Evolutionary conservation across 2,113 vertebrate species (phyloP), one percentile per base, ranked within the genome.

Genomic region (Neotragus moschatus): DNA sequence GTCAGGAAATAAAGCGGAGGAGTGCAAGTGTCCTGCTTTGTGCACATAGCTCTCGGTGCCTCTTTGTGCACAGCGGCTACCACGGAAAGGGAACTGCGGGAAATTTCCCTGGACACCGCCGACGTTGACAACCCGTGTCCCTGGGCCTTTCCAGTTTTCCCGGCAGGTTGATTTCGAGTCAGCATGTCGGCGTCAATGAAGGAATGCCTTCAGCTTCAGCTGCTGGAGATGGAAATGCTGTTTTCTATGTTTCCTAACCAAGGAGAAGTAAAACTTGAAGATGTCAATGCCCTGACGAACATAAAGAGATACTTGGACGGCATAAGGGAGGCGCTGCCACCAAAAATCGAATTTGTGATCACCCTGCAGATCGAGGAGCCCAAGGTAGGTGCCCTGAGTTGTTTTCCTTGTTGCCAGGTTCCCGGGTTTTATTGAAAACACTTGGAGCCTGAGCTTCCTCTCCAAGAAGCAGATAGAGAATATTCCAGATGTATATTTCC

Each of bases 141-240:
- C 58, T 73, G 86, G 86, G 85, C 84, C 66, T 84, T 88, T 77
- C 25, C 90, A 47, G 84, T 55, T 96, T 96, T 97, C 2, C 97
- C 89, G 96, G 84, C 66, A 36, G 10, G 49, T 33, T 6, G 7
- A 75, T 89, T 97, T 81, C 26, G 6, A 97, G 87, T 94, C 91
- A 58, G 19, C 1, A 99, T 99, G 99, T 98, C 98, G 3, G 66
- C 61, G 70, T 63, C 98, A 0, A 23, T 98, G 0, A 92, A 77
- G 43, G 98, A 99, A 51, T 99, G 98, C 86, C 97, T 99, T 77
- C 97, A 99, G 97, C 99, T 99, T 61, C 99, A 99, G 98, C 98
- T 99, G 81, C 90, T 98, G 58, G 99, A 99, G 79, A 88, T 99
- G 96, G 99, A 99, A 98, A 99, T 99, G 99, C 98, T 99, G 16